A percentile compares a stretch with the other conserved stretches of the same genome.
Evolutionary conservation across 2,888 invertebrate genomes (phyloP).

Genomic region (Pristionchus arcanus): DNA sequence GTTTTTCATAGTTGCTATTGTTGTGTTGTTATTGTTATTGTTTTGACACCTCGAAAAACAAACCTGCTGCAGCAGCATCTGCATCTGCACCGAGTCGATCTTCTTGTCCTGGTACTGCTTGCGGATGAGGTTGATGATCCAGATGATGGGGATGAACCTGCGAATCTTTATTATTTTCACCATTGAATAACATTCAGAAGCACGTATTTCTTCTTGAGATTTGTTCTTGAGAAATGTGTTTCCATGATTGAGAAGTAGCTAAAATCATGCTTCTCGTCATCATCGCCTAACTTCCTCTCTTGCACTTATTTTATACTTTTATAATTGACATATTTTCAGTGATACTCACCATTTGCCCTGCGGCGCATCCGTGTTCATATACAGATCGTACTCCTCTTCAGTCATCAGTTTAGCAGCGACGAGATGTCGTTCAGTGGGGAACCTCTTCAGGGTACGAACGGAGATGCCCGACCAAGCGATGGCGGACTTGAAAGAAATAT

Average conservation of each 20-base stretch:
- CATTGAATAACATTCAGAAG: background rate
- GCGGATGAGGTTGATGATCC: slow-evolving; percentile 81
- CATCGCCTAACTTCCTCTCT: background rate
- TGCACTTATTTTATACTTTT: background rate
- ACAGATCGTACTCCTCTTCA: slow-evolving; percentile 80
- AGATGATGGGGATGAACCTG: slow-evolving; percentile 81
- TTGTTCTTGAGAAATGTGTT: too few species aligned
- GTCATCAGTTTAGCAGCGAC: slow-evolving; percentile 81
- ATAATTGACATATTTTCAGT: too few species aligned
- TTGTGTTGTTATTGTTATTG: background rate
- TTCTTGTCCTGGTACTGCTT: slow-evolving; percentile 74
- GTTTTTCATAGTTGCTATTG: background rate
- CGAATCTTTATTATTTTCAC: background rate
- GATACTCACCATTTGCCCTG: slow-evolving; percentile 81
- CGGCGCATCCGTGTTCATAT: slow-evolving; percentile 80
- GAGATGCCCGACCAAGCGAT: slow-evolving; percentile 78
- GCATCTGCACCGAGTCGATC: slow-evolving; percentile 80
- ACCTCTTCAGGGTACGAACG: slow-evolving; percentile 80
- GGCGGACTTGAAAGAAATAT: slow-evolving; percentile 71
- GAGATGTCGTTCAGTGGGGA: slow-evolving; percentile 81
- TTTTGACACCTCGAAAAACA: slow-evolving; percentile 58
- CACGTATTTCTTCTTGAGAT: too few species aligned
- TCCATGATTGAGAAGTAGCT: too few species aligned
- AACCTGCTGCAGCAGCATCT: slow-evolving; percentile 79
- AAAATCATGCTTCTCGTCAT: too few species aligned